These are phyloP conservation scores for Lasioglossum leucozonium DNA, from an alignment of 2,888 invertebrate genomes.

Conservation along the genomic window DNA sequence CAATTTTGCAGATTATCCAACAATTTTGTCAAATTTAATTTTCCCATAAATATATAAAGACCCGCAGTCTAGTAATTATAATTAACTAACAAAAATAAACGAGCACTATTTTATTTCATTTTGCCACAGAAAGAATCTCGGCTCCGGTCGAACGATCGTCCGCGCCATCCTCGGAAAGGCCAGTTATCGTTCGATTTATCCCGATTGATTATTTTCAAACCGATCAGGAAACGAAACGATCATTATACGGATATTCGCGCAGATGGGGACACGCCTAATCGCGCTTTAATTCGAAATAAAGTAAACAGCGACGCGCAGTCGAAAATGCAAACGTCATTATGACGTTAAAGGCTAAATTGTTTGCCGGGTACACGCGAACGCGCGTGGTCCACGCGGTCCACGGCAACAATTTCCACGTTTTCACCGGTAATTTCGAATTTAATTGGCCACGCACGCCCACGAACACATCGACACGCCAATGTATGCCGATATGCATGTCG, in stretches of 20 bases:
- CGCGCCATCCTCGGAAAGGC: not conserved
- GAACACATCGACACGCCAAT: not conserved
- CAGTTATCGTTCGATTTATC: not conserved
- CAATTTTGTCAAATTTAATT: too few species aligned
- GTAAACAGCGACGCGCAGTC: constrained; percentile 74
- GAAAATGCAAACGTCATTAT: constrained; percentile 79
- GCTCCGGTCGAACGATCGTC: not conserved
- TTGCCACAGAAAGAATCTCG: not conserved
- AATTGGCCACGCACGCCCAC: constrained; percentile 70
- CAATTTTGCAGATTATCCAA: too few species aligned
- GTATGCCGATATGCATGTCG: constrained; percentile 12
- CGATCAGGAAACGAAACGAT: constrained; percentile 4
- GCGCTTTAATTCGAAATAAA: constrained; percentile 79
- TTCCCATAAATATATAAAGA: too few species aligned
- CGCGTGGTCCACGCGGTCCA: constrained; percentile 18
- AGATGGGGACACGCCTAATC: constrained; percentile 57
- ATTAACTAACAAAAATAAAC: not conserved
- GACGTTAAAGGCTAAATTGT: constrained; percentile 81
- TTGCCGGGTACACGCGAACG: constrained; percentile 36
- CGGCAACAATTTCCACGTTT: constrained; percentile 57
- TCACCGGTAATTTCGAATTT: constrained; percentile 74
- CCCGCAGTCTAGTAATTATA: too few species aligned
- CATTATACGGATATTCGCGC: constrained; percentile 26
- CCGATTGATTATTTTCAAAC: constrained; percentile 2
- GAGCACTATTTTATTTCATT: not conserved